Base-by-base conservation (phyloP, 2,888 invertebrate genomes). In the Cyaniris semiargus region DNA sequence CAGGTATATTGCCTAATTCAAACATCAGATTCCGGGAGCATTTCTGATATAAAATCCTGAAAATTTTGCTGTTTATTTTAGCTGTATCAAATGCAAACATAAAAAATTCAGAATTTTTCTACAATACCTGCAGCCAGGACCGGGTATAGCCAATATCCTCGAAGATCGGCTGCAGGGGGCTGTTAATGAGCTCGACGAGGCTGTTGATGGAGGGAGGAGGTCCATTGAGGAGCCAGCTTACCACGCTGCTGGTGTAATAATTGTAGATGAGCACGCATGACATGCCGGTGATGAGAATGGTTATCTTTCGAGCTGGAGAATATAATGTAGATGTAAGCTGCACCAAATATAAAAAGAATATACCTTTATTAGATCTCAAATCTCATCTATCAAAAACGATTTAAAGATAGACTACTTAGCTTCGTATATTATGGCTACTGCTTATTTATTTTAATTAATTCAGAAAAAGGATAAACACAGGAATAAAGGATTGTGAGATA, bases 191-290 rank as follows among this genome's bases (percentile, higher is more conserved):
- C 70, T 93, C 88, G 10, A 95, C 83, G 0, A 91, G 88, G 80
- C 95, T 95, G 0, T 94, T 92, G 78, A 95, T 90, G 70, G 93
- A 90, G 4, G 91, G 89, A 0, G 95, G 94, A 0, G 93, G 92
- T 1, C 91, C 93, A 75, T 90, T 95, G 53, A 95, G 86, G 5
- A 95, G 85, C 85, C 95, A 95, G 76, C 95, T 95, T 5, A 95
- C 95, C 18, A 95, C 94, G 79, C 95, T 95, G 74, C 95, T 95
- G 0, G 95, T 95, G 84, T 95, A 95, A 85, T 95, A 95, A 83
- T 95, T 95, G 85, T 94, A 95, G 3, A 95, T 86, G 18, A 95
- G 84, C 0, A 95, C 84, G 58, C 89, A 90, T 0, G 86, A 89
- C 0, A 89, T 23, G 0, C 93, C 92, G 0, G 91, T 92, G 4